A percentile compares a stretch with the other conserved stretches of the same genome.
These are phyloP conservation scores for Percina caprodes DNA, from an alignment of 2,113 vertebrate genomes.

Conservation along the genomic window DNA sequence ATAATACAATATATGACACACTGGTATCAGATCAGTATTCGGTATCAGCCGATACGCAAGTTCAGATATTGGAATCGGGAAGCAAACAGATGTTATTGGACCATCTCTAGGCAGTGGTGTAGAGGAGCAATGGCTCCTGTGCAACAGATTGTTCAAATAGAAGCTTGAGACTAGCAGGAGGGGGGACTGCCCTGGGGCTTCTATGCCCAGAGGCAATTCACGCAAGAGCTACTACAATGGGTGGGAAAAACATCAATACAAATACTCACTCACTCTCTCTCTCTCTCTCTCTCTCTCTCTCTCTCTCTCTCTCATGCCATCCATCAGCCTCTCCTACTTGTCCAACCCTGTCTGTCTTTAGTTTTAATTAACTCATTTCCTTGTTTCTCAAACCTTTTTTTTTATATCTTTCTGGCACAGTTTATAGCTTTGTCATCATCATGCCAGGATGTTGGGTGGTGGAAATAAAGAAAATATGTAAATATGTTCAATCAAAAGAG, in stretches of 20 bases:
- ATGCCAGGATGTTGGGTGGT: background rate
- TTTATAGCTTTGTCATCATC: background rate
- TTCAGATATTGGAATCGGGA: too few relatives aligned
- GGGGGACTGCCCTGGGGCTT: background rate
- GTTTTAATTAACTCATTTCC: background rate
- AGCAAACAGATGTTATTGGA: too few relatives aligned
- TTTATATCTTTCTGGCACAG: background rate
- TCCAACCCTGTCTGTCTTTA: background rate
- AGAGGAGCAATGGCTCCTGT: background rate
- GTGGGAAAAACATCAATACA: conserved; percentile 34
- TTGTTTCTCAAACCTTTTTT: background rate
- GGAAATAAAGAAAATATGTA: background rate
- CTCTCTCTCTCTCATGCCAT: background rate
- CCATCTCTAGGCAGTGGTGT: background rate
- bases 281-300: conserved; percentile 9
- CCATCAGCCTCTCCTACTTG: background rate
- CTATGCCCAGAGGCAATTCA: conserved; percentile 20
- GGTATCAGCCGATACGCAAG: too few relatives aligned
- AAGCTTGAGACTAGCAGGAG: conserved; percentile 15
- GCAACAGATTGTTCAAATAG: conserved; percentile 16
- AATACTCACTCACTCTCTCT: background rate
- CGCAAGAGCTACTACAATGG: conserved; percentile 45
- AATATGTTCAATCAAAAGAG: background rate
- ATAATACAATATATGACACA: too few relatives aligned
- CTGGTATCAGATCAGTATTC: too few relatives aligned